These are phyloP conservation scores for Aphelinus certus DNA, from an alignment of 1,140 invertebrate genomes.

Conservation along the genomic window DNA sequence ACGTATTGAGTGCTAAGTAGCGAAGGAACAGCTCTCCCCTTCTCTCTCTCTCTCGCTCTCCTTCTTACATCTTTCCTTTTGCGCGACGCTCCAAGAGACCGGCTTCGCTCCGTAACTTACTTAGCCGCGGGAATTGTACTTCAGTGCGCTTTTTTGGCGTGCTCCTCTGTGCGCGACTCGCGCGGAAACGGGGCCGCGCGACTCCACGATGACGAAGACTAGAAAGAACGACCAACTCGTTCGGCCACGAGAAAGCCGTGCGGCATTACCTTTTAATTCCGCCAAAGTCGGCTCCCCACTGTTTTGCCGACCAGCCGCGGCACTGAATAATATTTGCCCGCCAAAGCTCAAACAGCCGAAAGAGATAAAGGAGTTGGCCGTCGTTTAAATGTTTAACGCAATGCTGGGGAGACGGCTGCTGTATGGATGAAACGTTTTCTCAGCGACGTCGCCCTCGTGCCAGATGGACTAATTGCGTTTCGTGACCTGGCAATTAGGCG, in stretches of 20 bases:
- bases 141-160: constrained; percentile 33
- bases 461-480: too few relatives aligned
- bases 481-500: too few relatives aligned
- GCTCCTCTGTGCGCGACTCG: too few relatives aligned
- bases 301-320: background rate
- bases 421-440: too few relatives aligned
- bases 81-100: constrained; percentile 1
- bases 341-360: too few relatives aligned
- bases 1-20: constrained; percentile 56
- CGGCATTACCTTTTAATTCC: constrained; percentile 20
- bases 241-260: constrained; percentile 18
- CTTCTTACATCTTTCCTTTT: background rate
- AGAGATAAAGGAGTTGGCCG: too few relatives aligned
- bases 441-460: too few relatives aligned
- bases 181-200: too few relatives aligned
- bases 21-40: constrained; percentile 44
- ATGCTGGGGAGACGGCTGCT: too few relatives aligned
- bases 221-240: background rate
- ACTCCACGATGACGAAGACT: too few relatives aligned
- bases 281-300: background rate
- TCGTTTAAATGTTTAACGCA: too few relatives aligned
- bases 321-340: constrained; percentile 15
- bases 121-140: constrained; percentile 49
- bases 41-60: background rate
- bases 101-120: constrained; percentile 46